Evolutionary conservation across 1,140 invertebrate genomes (phyloP), one percentile per base, ranked within the genome.

Genomic region (Phenacoccus solenopsis): DNA sequence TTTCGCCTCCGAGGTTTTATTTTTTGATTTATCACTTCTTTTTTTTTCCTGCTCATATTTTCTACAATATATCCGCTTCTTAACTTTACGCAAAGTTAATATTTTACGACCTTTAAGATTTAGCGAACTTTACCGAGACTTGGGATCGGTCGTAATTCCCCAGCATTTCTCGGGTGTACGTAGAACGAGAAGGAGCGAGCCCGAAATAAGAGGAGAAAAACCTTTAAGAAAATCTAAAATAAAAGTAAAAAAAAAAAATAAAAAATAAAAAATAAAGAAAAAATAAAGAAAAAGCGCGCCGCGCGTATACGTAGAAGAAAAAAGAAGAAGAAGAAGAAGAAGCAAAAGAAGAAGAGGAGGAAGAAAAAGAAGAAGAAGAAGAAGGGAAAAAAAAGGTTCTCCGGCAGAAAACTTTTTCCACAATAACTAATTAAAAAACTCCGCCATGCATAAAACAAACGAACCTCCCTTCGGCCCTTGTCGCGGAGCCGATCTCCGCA

Each of bases 391-490:
- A 64, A 64, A 64, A 64, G 25, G 22, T 64, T 64, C 59, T 27
- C 59, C 25, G 25, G 59, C 59, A 64, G 25, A 64, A 64, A 64
- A 64, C 22, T 64, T 64, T 64, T 64, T 64, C 59, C 59, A 64
- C 59, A 64, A 64, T 64, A 64, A 64, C 59, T 64, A 64, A 64
- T 64, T 64, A 64, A 64, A 64, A 64, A 64, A 64, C 59, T 64
- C 59, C 59, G 59, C 59, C 59, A 64, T 64, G 59, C 59, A 64
- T 64, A 64, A 64, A 64, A 64, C 59, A 64, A 64, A 64, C 59
- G 59, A 64, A 64, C 59, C 59, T 27, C 59, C 59, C 25, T 24
- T 64, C 25, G 25, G 59, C 20, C 10, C 59, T 64, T 64, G 59
- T 64, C 13, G 59, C 59, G 59, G 59, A 64, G 59, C 25, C 59